phyloP scores from a whole-genome alignment of 1,140 invertebrate species.

The Drosophila orosa region DNA sequence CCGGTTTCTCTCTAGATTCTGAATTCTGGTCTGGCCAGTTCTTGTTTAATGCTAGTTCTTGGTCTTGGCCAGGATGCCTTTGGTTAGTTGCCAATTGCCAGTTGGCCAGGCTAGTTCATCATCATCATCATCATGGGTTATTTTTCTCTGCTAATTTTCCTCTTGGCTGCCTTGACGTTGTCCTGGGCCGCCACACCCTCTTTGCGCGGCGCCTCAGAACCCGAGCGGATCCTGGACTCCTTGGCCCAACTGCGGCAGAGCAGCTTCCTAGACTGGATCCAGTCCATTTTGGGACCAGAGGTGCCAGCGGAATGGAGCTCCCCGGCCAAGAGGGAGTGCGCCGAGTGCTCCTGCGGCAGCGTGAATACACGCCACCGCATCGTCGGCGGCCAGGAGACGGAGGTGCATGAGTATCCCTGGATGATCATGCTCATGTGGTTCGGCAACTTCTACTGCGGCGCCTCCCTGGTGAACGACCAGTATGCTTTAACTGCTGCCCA shows the following conservation, averaged over 20 bases:
- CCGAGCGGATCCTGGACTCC: slow-evolving; percentile 61
- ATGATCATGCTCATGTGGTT: slow-evolving; percentile 87
- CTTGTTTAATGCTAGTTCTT: slow-evolving; percentile 25
- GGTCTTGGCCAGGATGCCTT: slow-evolving; percentile 43
- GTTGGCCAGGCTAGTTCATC: slow-evolving; percentile 61
- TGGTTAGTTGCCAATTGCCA: slow-evolving; percentile 68
- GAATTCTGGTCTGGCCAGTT: slow-evolving; percentile 58
- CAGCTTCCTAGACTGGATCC: slow-evolving; percentile 71
- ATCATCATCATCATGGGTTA: slow-evolving; percentile 47
- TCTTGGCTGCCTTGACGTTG: slow-evolving; percentile 20
- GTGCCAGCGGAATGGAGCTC: slow-evolving; percentile 42
- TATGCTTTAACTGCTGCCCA: slow-evolving; percentile 88
- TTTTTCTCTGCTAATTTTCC: slow-evolving; percentile 17
- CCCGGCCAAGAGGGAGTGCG: slow-evolving; percentile 60
- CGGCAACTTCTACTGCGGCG: slow-evolving; percentile 89
- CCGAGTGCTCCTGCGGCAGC: slow-evolving; percentile 85
- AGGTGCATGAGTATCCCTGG: slow-evolving; percentile 89
- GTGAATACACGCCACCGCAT: slow-evolving; percentile 87
- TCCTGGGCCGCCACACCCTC: slow-evolving; percentile 52
- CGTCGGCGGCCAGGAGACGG: slow-evolving; percentile 88
- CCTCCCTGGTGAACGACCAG: slow-evolving; percentile 87
- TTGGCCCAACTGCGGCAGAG: slow-evolving; percentile 61
- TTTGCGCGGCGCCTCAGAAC: slow-evolving; percentile 49
- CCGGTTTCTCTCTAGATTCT: slow-evolving; percentile 38
- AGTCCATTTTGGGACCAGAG: slow-evolving; percentile 63